A percentile compares a stretch with the other conserved stretches of the same genome.
These are phyloP conservation scores for Lapara coniferarum DNA, from an alignment of 2,888 invertebrate species.

Conservation along the genomic window DNA sequence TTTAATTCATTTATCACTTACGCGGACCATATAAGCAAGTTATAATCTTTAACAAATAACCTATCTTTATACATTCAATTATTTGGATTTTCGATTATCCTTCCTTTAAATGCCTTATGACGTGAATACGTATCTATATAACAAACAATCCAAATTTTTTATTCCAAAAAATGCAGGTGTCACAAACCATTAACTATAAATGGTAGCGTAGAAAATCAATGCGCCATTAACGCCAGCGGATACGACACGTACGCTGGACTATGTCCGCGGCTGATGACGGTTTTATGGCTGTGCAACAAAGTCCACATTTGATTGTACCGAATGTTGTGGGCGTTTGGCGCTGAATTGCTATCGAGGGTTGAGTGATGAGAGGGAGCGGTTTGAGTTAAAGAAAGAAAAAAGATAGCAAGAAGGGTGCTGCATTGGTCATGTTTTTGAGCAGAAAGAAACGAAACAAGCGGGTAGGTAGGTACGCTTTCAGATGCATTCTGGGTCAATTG, in stretches of 20 bases:
- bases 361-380: slow-evolving; percentile 36
- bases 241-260: slow-evolving; percentile 56
- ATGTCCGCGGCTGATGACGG: slow-evolving; percentile 42
- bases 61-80: too few species aligned
- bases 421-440: too few species aligned
- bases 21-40: too few species aligned
- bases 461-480: too few species aligned
- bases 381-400: too few species aligned
- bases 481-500: background rate
- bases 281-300: slow-evolving; percentile 62
- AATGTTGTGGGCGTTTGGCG: slow-evolving; percentile 28
- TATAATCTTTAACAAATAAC: too few species aligned
- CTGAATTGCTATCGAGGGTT: slow-evolving; percentile 36
- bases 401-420: too few species aligned
- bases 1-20: too few species aligned
- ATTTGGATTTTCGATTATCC: too few species aligned
- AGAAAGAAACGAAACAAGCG: too few species aligned
- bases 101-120: too few species aligned
- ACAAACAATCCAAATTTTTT: background rate
- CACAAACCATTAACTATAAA: slow-evolving; percentile 18
- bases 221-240: slow-evolving; percentile 67
- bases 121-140: background rate
- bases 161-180: slow-evolving; percentile 1
- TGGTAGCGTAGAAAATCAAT: slow-evolving; percentile 59
- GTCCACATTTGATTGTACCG: slow-evolving; percentile 57